A percentile compares a stretch with the other conserved stretches of the same genome.
Evolutionary conservation across 2,888 invertebrate species (phyloP).

Genomic region (Coenonympha arcania): DNA sequence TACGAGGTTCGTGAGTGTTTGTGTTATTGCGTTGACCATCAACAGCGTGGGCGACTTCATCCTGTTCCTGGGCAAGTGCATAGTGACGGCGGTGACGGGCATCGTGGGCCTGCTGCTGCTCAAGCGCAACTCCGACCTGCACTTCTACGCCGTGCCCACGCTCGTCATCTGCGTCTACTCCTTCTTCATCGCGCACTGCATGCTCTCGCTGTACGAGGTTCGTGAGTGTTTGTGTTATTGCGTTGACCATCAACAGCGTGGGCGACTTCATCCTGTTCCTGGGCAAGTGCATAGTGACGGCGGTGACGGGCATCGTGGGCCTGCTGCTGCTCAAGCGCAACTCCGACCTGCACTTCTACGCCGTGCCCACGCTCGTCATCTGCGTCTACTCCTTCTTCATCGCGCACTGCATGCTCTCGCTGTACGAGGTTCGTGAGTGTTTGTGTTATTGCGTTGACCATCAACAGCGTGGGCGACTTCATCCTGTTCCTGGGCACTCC

Average conservation of each 20-base stretch:
- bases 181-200: slow-evolving; percentile 94
- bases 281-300: slow-evolving; percentile 85
- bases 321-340: slow-evolving; percentile 83
- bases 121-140: slow-evolving; percentile 80
- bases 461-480: slow-evolving; percentile 94
- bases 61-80: slow-evolving; percentile 86
- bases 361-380: slow-evolving; percentile 87
- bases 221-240: slow-evolving; percentile 44
- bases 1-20: slow-evolving; percentile 82
- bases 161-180: slow-evolving; percentile 87
- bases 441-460: slow-evolving; percentile 82
- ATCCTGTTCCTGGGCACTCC: slow-evolving; percentile 87
- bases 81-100: slow-evolving; percentile 87
- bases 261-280: slow-evolving; percentile 95
- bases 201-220: slow-evolving; percentile 95
- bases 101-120: slow-evolving; percentile 84
- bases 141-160: slow-evolving; percentile 90
- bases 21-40: slow-evolving; percentile 85
- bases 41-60: slow-evolving; percentile 95
- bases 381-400: slow-evolving; percentile 92
- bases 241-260: slow-evolving; percentile 92
- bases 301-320: slow-evolving; percentile 85
- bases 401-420: slow-evolving; percentile 92
- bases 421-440: slow-evolving; percentile 85
- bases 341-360: slow-evolving; percentile 84